Conservation (phyloP, 2,113 vertebrate genomes). For the Eptatretus burgeri region DNA sequence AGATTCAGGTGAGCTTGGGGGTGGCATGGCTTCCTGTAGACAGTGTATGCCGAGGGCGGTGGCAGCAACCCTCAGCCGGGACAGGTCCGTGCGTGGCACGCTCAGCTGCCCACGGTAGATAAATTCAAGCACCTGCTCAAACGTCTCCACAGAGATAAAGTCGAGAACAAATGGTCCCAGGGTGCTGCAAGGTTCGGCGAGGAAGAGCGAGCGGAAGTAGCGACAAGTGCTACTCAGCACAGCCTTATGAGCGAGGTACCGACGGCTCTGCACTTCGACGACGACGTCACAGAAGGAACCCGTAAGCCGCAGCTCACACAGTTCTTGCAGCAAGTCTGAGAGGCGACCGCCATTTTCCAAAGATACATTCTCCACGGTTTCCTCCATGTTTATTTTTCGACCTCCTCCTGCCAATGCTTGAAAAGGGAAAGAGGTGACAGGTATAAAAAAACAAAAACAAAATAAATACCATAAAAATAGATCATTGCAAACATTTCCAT, state of each 20-base stretch:
- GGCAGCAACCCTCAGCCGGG: background rate
- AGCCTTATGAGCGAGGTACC: conserved; percentile 3
- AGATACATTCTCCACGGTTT: conserved; percentile 1
- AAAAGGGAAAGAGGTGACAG: too few relatives aligned
- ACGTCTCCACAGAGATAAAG: conserved; percentile 3
- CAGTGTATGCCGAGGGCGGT: conserved; percentile 3
- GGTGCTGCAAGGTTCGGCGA: conserved; percentile 5
- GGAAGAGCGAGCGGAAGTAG: conserved; percentile 6
- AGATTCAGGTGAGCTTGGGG: background rate
- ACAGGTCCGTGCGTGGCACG: background rate
- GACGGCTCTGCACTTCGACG: conserved; percentile 3
- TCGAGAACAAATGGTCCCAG: conserved; percentile 5
- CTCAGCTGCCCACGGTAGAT: background rate
- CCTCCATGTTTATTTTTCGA: background rate
- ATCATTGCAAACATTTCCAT: too few relatives aligned
- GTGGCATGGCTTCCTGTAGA: background rate
- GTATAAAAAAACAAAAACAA: too few relatives aligned
- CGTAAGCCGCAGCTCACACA: background rate
- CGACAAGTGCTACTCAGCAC: conserved; percentile 4
- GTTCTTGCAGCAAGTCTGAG: background rate
- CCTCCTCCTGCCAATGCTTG: too few relatives aligned
- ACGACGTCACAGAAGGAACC: conserved; percentile 4
- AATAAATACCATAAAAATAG: too few relatives aligned
- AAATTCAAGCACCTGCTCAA: background rate
- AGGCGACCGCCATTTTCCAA: background rate